Conservation (phyloP, 2,888 invertebrate genomes). For the Tridacna crocea region DNA sequence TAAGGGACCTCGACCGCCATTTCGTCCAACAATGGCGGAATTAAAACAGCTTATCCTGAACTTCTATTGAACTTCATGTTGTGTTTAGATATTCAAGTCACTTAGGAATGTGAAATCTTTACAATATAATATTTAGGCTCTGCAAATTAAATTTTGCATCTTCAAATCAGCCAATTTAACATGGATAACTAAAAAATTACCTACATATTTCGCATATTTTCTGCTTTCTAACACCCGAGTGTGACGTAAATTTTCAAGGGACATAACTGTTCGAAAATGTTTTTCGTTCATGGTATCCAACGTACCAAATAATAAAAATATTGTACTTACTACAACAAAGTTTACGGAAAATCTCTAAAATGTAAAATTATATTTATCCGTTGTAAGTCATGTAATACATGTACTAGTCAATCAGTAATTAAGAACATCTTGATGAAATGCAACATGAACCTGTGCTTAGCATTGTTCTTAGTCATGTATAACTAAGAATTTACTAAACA, state of each 20-base stretch:
- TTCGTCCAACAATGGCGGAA: slow-evolving; percentile 33
- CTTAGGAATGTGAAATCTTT: not conserved
- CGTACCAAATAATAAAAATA: not conserved
- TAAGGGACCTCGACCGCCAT: slow-evolving; percentile 34
- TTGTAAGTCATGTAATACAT: no score
- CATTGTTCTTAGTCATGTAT: no score
- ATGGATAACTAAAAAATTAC: slow-evolving; percentile 19
- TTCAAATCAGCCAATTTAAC: not conserved
- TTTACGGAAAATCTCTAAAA: no score
- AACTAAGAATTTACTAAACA: no score
- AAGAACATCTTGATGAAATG: no score
- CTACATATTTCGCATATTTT: slow-evolving; percentile 64
- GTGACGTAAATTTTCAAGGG: slow-evolving; percentile 59
- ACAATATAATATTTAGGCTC: not conserved
- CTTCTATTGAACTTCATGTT: not conserved
- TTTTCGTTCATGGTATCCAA: not conserved
- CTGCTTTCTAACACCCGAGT: slow-evolving; percentile 43
- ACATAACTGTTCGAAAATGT: slow-evolving; percentile 18
- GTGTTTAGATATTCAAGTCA: not conserved
- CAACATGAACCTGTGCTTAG: no score
- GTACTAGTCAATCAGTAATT: no score
- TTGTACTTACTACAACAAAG: not conserved
- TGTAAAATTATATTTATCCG: no score
- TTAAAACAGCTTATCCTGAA: slow-evolving; percentile 38
- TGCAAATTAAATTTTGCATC: not conserved